Base-by-base conservation (phyloP, 2,888 invertebrate species). In the Sminthurides aquaticus region DNA sequence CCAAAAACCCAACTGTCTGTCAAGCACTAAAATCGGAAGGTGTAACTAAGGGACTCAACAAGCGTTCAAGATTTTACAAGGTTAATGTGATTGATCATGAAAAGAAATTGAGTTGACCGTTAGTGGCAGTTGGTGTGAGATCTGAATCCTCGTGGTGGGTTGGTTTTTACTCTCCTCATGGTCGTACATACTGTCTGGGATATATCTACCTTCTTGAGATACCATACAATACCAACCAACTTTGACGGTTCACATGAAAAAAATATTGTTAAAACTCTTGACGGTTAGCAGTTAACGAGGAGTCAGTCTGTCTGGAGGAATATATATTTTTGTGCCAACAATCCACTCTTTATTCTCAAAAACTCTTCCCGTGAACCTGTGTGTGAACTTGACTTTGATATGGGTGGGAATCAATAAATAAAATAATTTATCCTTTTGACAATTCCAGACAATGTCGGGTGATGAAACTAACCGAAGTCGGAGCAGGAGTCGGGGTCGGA, bases 381-480 rank as follows among this genome's bases (percentile, higher is more conserved):
- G n/a, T n/a, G n/a, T n/a, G n/a, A n/a, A n/a, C n/a, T n/a, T n/a
- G n/a, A n/a, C n/a, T n/a, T n/a, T n/a, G n/a, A n/a, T n/a, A n/a
- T n/a, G n/a, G n/a, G n/a, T n/a, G n/a, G n/a, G n/a, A n/a, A n/a
- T n/a, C n/a, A n/a, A n/a, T n/a, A n/a, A n/a, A n/a, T n/a, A n/a
- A n/a, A n/a, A n/a, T n/a, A n/a, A n/a, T n/a, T n/a, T n/a, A n/a
- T n/a, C n/a, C n/a, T n/a, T n/a, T n/a, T n/a, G n/a, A n/a, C n/a
- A 22, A 3, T 27, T 26, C 26, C 52, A 64, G 64, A 64, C 64
- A 64, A 64, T 64, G 64, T 64, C 64, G 34, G 64, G 64, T 54
- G 64, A 64, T 56, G 64, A 64, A 49, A 64, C 52, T 60, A 66
- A 66, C 52, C 59, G 68, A 63, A 68, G 68, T 63, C 54, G 68